phyloP scores from a whole-genome alignment of 2,888 invertebrate genomes.

The Cylloceria caligata region DNA sequence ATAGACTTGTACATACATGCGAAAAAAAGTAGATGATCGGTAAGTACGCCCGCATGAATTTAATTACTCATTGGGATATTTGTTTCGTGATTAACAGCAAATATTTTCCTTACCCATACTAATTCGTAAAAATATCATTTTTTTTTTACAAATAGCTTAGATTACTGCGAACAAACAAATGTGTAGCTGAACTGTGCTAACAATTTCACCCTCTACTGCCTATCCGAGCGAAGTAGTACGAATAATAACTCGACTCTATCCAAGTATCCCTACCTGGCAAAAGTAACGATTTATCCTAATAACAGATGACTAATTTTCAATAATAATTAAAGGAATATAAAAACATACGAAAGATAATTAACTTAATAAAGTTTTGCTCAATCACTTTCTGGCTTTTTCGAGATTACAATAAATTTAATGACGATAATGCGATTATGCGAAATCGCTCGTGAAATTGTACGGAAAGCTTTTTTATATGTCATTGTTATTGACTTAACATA shows the following conservation, averaged over 20 bases:
- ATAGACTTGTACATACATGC: slow-evolving; percentile 66
- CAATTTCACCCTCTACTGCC: slow-evolving; percentile 1
- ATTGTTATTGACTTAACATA: slow-evolving; percentile 35
- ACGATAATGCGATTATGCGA: neutral
- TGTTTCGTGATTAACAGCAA: slow-evolving; percentile 58
- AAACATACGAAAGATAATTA: neutral
- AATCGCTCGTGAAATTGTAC: neutral
- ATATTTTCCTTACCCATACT: slow-evolving; percentile 13
- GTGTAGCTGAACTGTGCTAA: slow-evolving; percentile 25
- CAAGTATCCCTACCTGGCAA: neutral
- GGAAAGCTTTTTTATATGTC: slow-evolving; percentile 44
- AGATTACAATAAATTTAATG: neutral
- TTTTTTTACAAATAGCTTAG: slow-evolving; percentile 28
- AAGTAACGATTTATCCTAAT: neutral
- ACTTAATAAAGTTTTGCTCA: neutral
- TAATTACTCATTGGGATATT: slow-evolving; percentile 56
- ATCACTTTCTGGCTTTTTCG: neutral
- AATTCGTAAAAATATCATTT: slow-evolving; percentile 18
- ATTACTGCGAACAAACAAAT: neutral
- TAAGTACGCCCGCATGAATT: slow-evolving; percentile 67
- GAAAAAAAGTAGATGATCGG: slow-evolving; percentile 66
- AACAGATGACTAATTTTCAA: neutral
- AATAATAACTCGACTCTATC: slow-evolving; percentile 5
- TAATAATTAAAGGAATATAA: neutral
- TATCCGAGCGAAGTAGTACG: slow-evolving; percentile 20